Base-by-base conservation (phyloP, 2,888 invertebrate genomes). In the Agrochola lota region DNA sequence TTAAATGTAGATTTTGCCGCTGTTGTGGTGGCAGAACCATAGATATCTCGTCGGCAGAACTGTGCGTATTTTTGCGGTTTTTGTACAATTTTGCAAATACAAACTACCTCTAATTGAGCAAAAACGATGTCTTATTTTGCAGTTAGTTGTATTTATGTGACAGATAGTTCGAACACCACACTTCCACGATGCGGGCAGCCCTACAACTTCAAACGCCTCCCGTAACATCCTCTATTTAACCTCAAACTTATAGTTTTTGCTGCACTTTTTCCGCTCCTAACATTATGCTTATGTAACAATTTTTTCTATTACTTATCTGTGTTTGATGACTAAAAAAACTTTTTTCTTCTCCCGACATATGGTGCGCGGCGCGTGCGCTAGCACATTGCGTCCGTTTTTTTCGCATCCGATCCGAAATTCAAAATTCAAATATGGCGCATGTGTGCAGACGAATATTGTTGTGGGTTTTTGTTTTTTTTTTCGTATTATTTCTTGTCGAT, bases 221-320 rank as follows among this genome's bases (percentile, higher is more conserved):
- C 84, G 87, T 90, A 90, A 89, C 93, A 93, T 93, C 92, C 91
- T 92, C 91, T 94, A 94, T 95, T 95, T 95, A 95, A 95, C 95
- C 94, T 95, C 94, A 93, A 94, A 94, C 88, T 84, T 80, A 71
- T 67, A 80, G 92, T 96, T 95, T 95, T 95, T 95, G 93, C 92
- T 81, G 84, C 82, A 72, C 88, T 95, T 95, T 95, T 96, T 96
- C 94, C 94, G 90, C 92, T 91, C 91, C 95, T 95, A 96, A 96
- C 96, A 95, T 96, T 95, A 95, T 95, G 95, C 96, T 95, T 96
- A 96, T 96, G 95, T 96, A 95, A 94, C 94, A 80, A 93, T 94
- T 95, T 96, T 96, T 95, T 95, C 91, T 87, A 87, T 91, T 92
- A 92, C 92, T 94, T 95, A 95, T 95, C 95, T 95, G 94, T 94